These are phyloP conservation scores for Macheiramphus alcinus DNA, from an alignment of 2,113 vertebrate species.

Conservation along the genomic window DNA sequence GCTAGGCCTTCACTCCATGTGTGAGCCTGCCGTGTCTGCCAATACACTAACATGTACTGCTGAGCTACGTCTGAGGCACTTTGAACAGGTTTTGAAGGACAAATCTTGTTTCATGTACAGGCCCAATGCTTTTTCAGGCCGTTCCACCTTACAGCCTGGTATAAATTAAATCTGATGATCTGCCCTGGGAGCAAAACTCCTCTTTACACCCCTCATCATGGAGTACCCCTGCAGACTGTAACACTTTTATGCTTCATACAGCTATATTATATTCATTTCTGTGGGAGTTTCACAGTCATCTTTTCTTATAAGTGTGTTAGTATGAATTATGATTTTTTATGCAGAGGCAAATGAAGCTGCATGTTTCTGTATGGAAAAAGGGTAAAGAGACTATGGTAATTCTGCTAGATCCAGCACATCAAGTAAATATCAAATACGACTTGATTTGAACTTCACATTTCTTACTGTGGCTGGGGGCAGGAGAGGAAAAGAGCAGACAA, in stretches of 20 bases:
- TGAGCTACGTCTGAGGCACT: background rate
- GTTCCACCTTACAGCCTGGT: background rate
- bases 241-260: background rate
- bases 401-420: background rate
- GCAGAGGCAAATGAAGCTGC: background rate
- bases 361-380: background rate
- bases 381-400: background rate
- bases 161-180: background rate
- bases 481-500: background rate
- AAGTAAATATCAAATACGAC: background rate
- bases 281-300: background rate
- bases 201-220: background rate
- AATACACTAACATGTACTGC: rapidly evolving
- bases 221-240: background rate
- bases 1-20: rapidly evolving
- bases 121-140: background rate
- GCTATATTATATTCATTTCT: background rate
- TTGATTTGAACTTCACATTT: background rate
- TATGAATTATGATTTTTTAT: background rate
- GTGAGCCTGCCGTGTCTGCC: background rate
- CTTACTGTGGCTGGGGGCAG: background rate
- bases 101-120: background rate
- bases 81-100: background rate
- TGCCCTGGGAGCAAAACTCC: background rate
- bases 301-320: background rate